Evolutionary conservation across 92 coral and sea anemone species (phyloP).

Genomic region (Bergia sp.): DNA sequence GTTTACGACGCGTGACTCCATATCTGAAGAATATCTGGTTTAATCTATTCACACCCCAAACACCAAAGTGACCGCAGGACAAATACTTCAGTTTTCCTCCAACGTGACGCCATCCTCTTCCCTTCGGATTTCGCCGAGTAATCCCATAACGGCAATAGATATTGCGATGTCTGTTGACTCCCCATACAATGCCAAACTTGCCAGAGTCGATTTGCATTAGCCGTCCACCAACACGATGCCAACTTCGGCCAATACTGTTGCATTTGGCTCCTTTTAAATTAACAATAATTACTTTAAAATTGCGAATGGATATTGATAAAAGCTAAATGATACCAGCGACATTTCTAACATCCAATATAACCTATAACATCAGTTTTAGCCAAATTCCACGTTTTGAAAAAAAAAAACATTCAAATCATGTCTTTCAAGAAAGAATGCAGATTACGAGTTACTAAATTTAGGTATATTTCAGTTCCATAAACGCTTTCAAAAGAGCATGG

Average conservation of each 20-base stretch:
- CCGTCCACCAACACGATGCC: constrained; percentile 13
- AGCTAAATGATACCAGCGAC: not conserved
- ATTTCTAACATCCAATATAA: not conserved
- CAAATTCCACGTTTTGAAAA: no score
- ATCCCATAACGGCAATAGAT: constrained; percentile 47
- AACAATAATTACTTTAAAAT: no score
- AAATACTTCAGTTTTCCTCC: not conserved
- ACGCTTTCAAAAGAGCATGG: no score
- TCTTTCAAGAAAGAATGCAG: no score
- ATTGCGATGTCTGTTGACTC: no score
- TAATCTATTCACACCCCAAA: not conserved
- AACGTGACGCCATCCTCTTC: constrained; percentile 1
- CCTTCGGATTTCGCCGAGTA: not conserved
- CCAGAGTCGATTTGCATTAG: constrained; percentile 51
- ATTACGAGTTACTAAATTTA: no score
- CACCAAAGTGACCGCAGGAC: not conserved
- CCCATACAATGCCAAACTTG: constrained; percentile 18
- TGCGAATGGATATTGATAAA: not conserved
- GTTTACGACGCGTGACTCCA: no score
- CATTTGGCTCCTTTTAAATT: not conserved
- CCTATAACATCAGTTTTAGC: no score
- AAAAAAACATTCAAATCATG: no score
- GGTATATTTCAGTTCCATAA: no score
- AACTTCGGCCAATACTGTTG: constrained; percentile 10
- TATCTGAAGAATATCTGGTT: not conserved